phyloP scores from a whole-genome alignment of 2,113 vertebrate species.

The Notothenia rossii region DNA sequence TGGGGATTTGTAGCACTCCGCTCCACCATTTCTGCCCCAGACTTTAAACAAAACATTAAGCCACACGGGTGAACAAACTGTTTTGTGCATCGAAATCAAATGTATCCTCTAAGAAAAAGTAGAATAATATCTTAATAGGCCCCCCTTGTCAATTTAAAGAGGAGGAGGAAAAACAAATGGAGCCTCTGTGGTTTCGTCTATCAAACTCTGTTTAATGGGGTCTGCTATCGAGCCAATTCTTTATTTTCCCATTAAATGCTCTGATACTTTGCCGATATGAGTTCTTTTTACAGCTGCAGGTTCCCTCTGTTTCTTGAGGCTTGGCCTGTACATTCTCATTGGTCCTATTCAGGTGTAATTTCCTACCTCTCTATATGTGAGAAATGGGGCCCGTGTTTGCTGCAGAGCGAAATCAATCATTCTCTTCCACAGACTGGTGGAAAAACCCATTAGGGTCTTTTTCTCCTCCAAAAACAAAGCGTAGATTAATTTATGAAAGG shows the following conservation, averaged over 20 bases:
- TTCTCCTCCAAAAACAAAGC: constrained; percentile 10
- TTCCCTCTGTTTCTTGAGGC: constrained; percentile 36
- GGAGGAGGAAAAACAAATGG: constrained; percentile 33
- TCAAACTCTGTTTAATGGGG: constrained; percentile 31
- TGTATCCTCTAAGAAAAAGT: constrained; percentile 39
- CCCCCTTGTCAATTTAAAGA: constrained; percentile 17
- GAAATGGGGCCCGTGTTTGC: constrained; percentile 42
- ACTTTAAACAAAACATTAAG: constrained; percentile 43
- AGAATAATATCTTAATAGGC: constrained; percentile 41
- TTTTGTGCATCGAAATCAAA: constrained; percentile 34
- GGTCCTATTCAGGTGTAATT: constrained; percentile 63
- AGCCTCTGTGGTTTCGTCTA: constrained; percentile 35
- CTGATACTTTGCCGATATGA: constrained; percentile 28
- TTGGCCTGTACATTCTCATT: constrained; percentile 52
- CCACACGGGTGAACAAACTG: constrained; percentile 20
- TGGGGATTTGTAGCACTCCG: constrained; percentile 54
- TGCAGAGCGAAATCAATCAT: constrained; percentile 54
- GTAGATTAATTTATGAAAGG: constrained; percentile 41
- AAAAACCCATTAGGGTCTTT: constrained; percentile 24
- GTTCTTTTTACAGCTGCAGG: constrained; percentile 49
- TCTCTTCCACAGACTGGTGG: constrained; percentile 43
- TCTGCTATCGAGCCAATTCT: constrained; percentile 43
- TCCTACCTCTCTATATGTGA: constrained; percentile 51
- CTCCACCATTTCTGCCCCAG: constrained; percentile 39
- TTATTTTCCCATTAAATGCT: constrained; percentile 50